Conservation (phyloP, 2,888 invertebrate genomes). For the Tinea pellionella region DNA sequence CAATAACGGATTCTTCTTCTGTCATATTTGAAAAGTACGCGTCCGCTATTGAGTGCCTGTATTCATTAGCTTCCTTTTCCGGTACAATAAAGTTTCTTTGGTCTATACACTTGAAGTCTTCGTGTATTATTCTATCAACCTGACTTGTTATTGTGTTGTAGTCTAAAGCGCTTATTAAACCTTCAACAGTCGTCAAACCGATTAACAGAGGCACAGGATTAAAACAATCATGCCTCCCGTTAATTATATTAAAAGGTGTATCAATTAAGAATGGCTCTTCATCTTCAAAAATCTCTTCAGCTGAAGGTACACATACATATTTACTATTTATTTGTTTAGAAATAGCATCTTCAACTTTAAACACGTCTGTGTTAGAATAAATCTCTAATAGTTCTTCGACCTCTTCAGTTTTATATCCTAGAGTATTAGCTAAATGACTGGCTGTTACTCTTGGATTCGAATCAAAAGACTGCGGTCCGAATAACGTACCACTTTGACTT, state of each 20-base stretch:
- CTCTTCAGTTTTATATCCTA: constrained; percentile 38
- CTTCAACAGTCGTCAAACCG: constrained; percentile 68
- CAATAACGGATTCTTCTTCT: constrained; percentile 43
- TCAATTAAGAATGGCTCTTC: constrained; percentile 53
- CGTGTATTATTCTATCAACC: constrained; percentile 45
- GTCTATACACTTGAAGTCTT: constrained; percentile 44
- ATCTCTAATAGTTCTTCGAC: constrained; percentile 36
- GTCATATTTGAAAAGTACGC: constrained; percentile 43
- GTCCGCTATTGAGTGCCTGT: constrained; percentile 37
- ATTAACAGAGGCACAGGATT: constrained; percentile 60
- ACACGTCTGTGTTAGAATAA: constrained; percentile 36
- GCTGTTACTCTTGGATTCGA: constrained; percentile 40
- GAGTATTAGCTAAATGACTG: constrained; percentile 46
- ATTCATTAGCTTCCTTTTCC: constrained; percentile 33
- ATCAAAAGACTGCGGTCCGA: constrained; percentile 48
- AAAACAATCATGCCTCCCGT: constrained; percentile 27
- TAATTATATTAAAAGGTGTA: constrained; percentile 52
- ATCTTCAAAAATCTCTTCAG: constrained; percentile 40
- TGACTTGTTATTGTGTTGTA: constrained; percentile 48
- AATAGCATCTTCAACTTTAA: constrained; percentile 46
- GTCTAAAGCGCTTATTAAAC: constrained; percentile 51
- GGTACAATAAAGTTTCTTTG: constrained; percentile 37
- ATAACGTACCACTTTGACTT: constrained; percentile 48
- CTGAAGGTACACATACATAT: constrained; percentile 50
- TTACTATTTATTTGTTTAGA: constrained; percentile 52